Percentiles rank a stretch among this genome's conserved stretches.
Conservation (phyloP, 2,888 invertebrate species). For the Silvanus unidentatus region DNA sequence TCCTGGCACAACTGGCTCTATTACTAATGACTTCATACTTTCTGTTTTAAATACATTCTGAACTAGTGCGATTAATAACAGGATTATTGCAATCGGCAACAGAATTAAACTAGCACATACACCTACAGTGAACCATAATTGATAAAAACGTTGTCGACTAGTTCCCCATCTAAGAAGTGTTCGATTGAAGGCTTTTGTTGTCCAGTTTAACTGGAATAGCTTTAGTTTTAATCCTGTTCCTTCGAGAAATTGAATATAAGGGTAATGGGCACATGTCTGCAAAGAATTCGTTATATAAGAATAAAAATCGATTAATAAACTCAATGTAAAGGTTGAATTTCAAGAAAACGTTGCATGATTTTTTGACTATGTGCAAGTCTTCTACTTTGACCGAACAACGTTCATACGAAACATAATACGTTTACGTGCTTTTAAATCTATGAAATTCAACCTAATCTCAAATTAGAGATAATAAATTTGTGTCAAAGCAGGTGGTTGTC, state of each 20-base stretch:
- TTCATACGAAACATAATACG: too few relatives aligned
- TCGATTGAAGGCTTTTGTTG: constrained; percentile 72
- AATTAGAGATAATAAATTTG: too few relatives aligned
- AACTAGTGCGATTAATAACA: constrained; percentile 50
- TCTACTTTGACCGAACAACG: too few relatives aligned
- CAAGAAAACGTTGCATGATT: too few relatives aligned
- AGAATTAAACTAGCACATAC: constrained; percentile 54
- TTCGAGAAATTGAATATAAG: constrained; percentile 70
- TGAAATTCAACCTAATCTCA: too few relatives aligned
- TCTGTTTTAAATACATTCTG: constrained; percentile 30
- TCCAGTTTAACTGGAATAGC: constrained; percentile 69
- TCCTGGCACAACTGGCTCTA: constrained; percentile 77
- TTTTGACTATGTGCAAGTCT: too few relatives aligned
- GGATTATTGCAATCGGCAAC: constrained; percentile 61
- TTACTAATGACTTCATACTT: constrained; percentile 39
- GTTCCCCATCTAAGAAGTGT: constrained; percentile 69
- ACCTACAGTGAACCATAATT: constrained; percentile 70
- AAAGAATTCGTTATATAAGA: constrained; percentile 40
- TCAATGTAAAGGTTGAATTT: too few relatives aligned
- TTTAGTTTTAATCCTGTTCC: constrained; percentile 70
- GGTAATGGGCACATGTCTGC: constrained; percentile 79
- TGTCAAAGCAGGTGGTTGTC: too few relatives aligned
- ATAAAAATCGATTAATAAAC: too few relatives aligned
- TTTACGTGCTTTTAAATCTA: too few relatives aligned
- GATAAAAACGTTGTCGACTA: constrained; percentile 54